phyloP scores from a whole-genome alignment of 2,113 vertebrate genomes.

The Dascyllus trimaculatus region DNA sequence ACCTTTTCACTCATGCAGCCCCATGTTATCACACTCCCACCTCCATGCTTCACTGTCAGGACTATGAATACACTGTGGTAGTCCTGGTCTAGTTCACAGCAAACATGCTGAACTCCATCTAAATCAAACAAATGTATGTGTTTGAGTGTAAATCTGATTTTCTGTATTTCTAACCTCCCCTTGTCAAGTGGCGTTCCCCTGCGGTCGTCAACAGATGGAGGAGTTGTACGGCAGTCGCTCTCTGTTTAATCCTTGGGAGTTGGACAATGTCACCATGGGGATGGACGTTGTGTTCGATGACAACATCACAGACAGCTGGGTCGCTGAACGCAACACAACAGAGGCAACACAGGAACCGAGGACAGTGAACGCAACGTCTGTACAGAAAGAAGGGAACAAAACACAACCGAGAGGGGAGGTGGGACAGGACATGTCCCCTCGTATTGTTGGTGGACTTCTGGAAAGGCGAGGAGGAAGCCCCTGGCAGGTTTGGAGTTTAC shows the following conservation, averaged over 20 bases:
- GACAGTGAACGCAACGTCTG: neutral
- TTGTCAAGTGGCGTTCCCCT: slow-evolving; percentile 63
- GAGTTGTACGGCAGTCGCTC: slow-evolving; percentile 9
- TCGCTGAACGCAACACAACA: neutral
- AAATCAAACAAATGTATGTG: too few species aligned
- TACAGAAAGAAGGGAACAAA: neutral
- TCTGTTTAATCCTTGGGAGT: neutral
- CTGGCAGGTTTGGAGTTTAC: slow-evolving; percentile 80
- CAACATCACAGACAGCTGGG: neutral
- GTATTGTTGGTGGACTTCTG: slow-evolving; percentile 83
- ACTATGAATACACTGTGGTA: too few species aligned
- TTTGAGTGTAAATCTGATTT: too few species aligned
- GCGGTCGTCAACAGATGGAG: slow-evolving; percentile 47
- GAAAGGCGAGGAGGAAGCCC: slow-evolving; percentile 87
- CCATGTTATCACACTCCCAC: too few species aligned
- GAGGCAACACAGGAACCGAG: neutral
- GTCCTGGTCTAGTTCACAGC: too few species aligned
- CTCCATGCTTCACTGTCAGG: too few species aligned
- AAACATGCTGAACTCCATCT: too few species aligned
- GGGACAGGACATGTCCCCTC: neutral
- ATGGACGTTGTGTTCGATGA: neutral
- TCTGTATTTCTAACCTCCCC: neutral
- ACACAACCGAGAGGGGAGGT: neutral
- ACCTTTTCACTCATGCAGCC: too few species aligned
- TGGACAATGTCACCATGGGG: slow-evolving; percentile 1